These are phyloP conservation scores for Drosophila nigrodunni DNA, from an alignment of 1,140 invertebrate species.

Conservation along the genomic window DNA sequence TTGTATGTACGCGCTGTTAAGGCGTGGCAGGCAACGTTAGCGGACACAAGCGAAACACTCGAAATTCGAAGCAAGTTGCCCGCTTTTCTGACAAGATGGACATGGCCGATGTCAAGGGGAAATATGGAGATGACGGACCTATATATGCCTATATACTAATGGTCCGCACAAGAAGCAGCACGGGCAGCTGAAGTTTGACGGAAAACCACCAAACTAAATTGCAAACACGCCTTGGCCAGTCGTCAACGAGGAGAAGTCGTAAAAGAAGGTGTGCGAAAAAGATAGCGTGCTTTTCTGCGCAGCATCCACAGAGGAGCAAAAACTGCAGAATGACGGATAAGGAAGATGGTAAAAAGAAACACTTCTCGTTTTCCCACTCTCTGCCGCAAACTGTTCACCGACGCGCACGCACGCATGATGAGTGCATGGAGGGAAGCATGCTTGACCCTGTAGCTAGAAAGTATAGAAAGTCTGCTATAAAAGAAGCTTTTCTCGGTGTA, in stretches of 20 bases:
- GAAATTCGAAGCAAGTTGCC: constrained; percentile 58
- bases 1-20: constrained; percentile 61
- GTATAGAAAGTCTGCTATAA: no score
- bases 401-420: constrained; percentile 4
- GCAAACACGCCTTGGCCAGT: constrained; percentile 56
- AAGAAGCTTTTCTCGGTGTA: no score
- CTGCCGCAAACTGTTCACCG: not conserved
- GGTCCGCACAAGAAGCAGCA: not conserved
- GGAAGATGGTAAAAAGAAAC: not conserved
- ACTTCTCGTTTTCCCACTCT: not conserved
- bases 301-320: constrained; percentile 45
- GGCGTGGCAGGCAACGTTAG: constrained; percentile 57
- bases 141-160: constrained; percentile 58
- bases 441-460: no score
- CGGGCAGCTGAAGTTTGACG: constrained; percentile 57
- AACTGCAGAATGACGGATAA: not conserved
- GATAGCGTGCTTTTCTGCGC: constrained; percentile 79
- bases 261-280: constrained; percentile 67
- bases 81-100: constrained; percentile 64
- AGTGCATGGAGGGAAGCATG: not conserved
- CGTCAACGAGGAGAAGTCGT: constrained; percentile 43
- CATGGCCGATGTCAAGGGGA: not conserved
- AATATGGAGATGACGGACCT: not conserved
- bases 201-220: constrained; percentile 80
- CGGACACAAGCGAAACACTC: constrained; percentile 26